Evolutionary conservation across 1,140 invertebrate genomes (phyloP).

Genomic region (Danaus plexippus): DNA sequence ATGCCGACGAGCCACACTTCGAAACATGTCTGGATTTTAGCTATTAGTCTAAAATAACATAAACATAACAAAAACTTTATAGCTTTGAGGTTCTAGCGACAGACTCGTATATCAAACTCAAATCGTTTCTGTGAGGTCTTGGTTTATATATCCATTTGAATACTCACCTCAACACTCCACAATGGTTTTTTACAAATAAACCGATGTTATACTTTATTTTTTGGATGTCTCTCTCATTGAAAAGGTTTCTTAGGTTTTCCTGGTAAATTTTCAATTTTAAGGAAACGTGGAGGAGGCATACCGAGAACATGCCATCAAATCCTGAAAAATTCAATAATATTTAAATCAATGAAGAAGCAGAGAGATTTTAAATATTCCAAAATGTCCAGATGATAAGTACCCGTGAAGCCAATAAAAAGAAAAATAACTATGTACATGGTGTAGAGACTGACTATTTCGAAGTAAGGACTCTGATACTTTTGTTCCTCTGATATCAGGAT

Average conservation of each 20-base stretch:
- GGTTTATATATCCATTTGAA: neutral
- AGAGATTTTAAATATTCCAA: neutral
- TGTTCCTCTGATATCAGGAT: conserved; percentile 16
- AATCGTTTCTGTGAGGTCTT: no score
- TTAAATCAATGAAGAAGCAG: no score
- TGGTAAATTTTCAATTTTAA: conserved; percentile 24
- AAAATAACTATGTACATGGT: conserved; percentile 10
- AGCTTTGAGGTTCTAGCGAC: no score
- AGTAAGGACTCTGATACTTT: conserved; percentile 22
- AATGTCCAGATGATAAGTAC: conserved; percentile 8
- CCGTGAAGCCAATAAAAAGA: conserved; percentile 20
- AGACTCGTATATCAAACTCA: no score
- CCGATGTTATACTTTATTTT: conserved; percentile 18
- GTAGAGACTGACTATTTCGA: conserved; percentile 18
- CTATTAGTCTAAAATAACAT: conserved; percentile 22
- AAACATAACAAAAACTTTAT: neutral
- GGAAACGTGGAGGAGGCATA: conserved; percentile 22
- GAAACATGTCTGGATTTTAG: conserved; percentile 22
- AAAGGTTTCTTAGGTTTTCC: conserved; percentile 16
- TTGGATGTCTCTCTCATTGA: conserved; percentile 14
- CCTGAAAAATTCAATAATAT: conserved; percentile 15
- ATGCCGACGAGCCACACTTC: conserved; percentile 25
- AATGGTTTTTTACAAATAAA: conserved; percentile 21
- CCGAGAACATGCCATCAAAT: conserved; percentile 25
- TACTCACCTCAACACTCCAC: conserved; percentile 19